Evolutionary conservation across 2,797 vertebrate species (phyloP).

Genomic region (Phrynocephalus forsythii): DNA sequence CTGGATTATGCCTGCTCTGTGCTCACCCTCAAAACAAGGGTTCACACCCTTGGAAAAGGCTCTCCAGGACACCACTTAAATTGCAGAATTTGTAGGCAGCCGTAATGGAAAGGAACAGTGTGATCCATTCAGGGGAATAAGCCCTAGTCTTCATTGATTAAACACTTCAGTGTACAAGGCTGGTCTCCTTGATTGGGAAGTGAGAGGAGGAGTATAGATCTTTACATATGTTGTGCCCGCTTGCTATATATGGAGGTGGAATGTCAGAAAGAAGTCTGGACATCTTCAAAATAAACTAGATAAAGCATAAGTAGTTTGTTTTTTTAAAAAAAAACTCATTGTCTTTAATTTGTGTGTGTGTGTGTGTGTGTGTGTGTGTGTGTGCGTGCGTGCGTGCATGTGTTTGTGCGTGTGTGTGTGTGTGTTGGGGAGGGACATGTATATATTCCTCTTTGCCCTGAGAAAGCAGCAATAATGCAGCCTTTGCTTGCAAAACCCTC

Average conservation of each 20-base stretch:
- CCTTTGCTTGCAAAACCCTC: conserved; percentile 46
- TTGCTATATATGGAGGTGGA: conserved; percentile 14
- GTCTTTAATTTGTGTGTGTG: conserved; percentile 24
- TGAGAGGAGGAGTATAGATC: not conserved
- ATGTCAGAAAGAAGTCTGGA: conserved; percentile 23
- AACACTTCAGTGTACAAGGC: conserved; percentile 1
- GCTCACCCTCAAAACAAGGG: not conserved
- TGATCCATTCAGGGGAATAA: conserved; percentile 22
- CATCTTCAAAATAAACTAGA: conserved; percentile 55
- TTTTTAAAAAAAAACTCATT: conserved; percentile 37
- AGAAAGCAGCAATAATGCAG: conserved; percentile 21
- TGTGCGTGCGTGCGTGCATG: no score
- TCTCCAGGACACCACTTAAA: not conserved
- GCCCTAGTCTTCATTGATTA: conserved; percentile 39
- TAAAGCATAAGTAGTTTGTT: conserved; percentile 38
- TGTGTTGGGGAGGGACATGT: not conserved
- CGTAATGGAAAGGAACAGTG: conserved; percentile 23
- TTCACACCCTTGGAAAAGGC: conserved; percentile 19
- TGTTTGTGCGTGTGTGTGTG: no score
- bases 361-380: no score
- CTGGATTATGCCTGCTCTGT: not conserved
- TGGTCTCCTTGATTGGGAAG: no score
- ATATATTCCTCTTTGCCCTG: not conserved
- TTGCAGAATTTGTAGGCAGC: not conserved
- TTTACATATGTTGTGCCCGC: not conserved